Base-by-base conservation (phyloP, 2,797 vertebrate genomes). In the Lepilemur ruficaudatus region DNA sequence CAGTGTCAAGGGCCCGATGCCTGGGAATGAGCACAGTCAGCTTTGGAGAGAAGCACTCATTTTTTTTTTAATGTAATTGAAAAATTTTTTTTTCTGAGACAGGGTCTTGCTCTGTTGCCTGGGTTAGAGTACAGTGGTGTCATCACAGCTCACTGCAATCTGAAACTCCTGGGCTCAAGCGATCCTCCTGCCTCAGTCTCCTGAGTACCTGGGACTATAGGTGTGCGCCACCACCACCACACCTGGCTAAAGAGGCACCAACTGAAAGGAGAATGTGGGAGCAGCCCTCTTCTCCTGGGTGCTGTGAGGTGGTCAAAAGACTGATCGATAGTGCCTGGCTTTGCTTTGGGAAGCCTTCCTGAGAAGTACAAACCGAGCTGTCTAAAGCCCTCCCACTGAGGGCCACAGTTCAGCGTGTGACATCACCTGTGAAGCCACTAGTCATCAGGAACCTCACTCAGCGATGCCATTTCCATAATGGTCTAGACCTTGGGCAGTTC, bases 21-120 rank as follows among this genome's bases (percentile, higher is more conserved):
- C n/a, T 79, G n/a, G 23, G 46, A 87, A 83, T 83, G 70, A 87
- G 86, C 69, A 95, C 63, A 95, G 76, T 70, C 72, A 92, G 35
- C 25, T 86, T 83, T 69, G 15, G 79, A 85, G n/a, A 93, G 20
- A 59, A 25, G 57, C 57, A 59, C 23, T 65, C 15, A 65, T 65
- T 65, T 63, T 17, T 32, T 23, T 65, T 65, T 59, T 59, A 23
- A 25, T 59, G 22, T 59, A 25, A 59, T 25, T 59, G 25, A 57
- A 25, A 55, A 17, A 8, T 17, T 65, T 65, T 17, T 32, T 57
- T 63, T 63, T 63, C 15, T n/a, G 61, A 63, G 61, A 63, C 61
- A 63, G 61, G 15, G 61, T 63, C 13, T 63, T 63, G 13, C 14
- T 63, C 15, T 32, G 30, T 63, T n/a, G 61, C 61, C 61, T 2